Conservation (phyloP, 2,888 invertebrate species). For the Scotopteryx bipunctaria region DNA sequence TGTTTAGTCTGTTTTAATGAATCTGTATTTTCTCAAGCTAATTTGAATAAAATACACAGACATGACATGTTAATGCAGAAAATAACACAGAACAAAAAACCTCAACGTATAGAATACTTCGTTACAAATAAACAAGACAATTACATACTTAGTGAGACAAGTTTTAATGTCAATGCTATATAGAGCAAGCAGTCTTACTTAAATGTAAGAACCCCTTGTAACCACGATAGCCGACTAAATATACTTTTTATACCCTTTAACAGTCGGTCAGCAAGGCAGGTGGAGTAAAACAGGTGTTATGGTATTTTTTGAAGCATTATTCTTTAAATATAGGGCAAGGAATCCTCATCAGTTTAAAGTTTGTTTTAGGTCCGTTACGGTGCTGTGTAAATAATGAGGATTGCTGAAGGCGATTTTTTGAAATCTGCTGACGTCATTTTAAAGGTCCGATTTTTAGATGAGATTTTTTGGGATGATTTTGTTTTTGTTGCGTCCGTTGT, state of each 20-base stretch:
- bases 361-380: conserved; percentile 79
- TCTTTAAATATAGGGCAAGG: conserved; percentile 56
- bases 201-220: conserved; percentile 46
- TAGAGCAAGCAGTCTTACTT: conserved; percentile 22
- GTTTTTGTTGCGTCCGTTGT: conserved; percentile 52
- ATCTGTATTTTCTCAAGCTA: too few relatives aligned
- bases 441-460: conserved; percentile 64
- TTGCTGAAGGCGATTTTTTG: conserved; percentile 51
- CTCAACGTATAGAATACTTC: conserved; percentile 1
- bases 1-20: too few relatives aligned
- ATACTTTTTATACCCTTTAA: conserved; percentile 52
- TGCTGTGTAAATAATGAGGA: conserved; percentile 62
- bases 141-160: conserved; percentile 20
- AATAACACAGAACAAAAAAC: neutral
- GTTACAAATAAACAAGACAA: neutral
- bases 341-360: conserved; percentile 67
- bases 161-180: conserved; percentile 33
- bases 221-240: conserved; percentile 52
- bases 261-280: conserved; percentile 69
- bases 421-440: conserved; percentile 76
- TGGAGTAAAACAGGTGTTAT: conserved; percentile 69
- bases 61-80: neutral
- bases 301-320: conserved; percentile 53
- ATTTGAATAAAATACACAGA: neutral
- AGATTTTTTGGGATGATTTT: conserved; percentile 58